phyloP scores from a whole-genome alignment of 2,113 vertebrate genomes.

The Nanorana parkeri region DNA sequence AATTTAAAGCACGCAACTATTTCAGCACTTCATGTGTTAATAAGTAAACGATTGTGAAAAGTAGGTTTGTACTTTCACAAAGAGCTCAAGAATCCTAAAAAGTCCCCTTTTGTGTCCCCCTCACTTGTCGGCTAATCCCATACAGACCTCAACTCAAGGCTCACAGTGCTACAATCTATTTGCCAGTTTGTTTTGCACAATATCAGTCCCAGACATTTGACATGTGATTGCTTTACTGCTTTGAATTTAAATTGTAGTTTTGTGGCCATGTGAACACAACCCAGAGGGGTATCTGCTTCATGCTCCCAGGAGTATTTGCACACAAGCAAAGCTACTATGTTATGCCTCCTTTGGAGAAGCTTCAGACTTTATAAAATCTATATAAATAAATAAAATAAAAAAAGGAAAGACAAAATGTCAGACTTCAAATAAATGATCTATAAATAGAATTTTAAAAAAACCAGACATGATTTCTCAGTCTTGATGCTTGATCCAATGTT shows the following conservation, averaged over 20 bases:
- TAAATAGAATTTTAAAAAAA: no score
- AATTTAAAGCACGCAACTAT: background rate
- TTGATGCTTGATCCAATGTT: no score
- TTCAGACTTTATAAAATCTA: background rate
- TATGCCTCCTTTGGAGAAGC: background rate
- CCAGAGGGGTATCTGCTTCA: conserved; percentile 17
- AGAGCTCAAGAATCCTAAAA: conserved; percentile 29
- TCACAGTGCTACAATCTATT: conserved; percentile 27
- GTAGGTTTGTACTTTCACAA: conserved; percentile 37
- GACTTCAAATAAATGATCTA: no score
- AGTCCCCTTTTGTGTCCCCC: conserved; percentile 46
- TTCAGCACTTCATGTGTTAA: conserved; percentile 11
- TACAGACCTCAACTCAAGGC: conserved; percentile 36
- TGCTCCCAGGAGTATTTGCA: conserved; percentile 17
- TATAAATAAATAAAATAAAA: background rate
- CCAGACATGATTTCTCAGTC: no score
- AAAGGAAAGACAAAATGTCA: background rate
- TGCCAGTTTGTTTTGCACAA: conserved; percentile 42
- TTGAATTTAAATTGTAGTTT: conserved; percentile 44
- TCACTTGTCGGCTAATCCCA: conserved; percentile 42
- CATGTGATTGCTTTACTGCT: conserved; percentile 49
- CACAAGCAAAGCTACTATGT: background rate
- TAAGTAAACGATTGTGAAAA: conserved; percentile 19
- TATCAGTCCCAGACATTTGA: conserved; percentile 43
- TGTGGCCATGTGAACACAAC: conserved; percentile 12